Conservation (phyloP, 1,140 invertebrate genomes). For the Drosophila ogumai region DNA sequence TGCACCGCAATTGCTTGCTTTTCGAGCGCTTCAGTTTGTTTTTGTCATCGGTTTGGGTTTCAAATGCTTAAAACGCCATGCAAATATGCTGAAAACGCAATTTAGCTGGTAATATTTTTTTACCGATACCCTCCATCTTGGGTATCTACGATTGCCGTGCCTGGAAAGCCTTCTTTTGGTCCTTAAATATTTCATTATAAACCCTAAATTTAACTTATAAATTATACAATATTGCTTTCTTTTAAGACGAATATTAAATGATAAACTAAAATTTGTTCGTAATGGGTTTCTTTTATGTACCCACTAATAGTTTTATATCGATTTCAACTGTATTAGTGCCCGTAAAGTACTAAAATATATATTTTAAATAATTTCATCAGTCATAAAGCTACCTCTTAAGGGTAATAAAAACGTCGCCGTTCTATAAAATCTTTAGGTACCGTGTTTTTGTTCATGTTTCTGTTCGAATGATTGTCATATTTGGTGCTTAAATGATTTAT, state of each 20-base stretch:
- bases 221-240: not conserved
- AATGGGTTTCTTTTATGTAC: not conserved
- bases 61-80: conserved; percentile 25
- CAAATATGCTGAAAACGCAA: conserved; percentile 35
- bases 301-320: not conserved
- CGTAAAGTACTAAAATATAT: not conserved
- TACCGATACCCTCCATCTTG: not conserved
- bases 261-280: not conserved
- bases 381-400: not conserved
- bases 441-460: conserved; percentile 18
- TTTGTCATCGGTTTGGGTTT: conserved; percentile 13
- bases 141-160: not conserved
- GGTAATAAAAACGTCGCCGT: not conserved
- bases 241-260: not conserved
- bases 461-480: conserved; percentile 42
- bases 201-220: not conserved
- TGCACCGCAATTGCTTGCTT: conserved; percentile 44
- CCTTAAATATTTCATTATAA: too few relatives aligned
- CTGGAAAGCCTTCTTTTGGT: not conserved
- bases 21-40: conserved; percentile 20
- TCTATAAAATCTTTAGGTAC: too few relatives aligned
- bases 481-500: conserved; percentile 61
- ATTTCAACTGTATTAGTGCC: not conserved
- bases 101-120: conserved; percentile 14
- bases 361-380: not conserved